Base-by-base conservation (phyloP, 2,888 invertebrate species). In the Lepidochrysops patricia region DNA sequence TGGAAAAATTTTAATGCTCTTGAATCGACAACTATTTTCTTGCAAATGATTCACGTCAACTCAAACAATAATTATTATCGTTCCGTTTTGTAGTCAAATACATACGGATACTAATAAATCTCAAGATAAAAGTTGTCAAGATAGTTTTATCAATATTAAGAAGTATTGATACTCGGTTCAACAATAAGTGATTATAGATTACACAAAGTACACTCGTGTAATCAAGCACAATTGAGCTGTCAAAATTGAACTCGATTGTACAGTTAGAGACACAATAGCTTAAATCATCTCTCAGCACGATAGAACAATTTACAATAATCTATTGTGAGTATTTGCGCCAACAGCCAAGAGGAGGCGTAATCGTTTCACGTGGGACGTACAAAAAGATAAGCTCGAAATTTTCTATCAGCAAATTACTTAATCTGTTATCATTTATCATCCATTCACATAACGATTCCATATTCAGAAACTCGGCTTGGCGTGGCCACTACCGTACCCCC, bases 271-370 rank as follows among this genome's bases (percentile, higher is more conserved):
- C 63, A 71, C 68, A 72, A 72, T 68, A 54, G 64, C 66, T 65
- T 70, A 68, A 72, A 72, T 72, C 70, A 72, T 68, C 66, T 62
- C 61, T 63, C 54, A 50, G 34, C 63, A 66, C 68, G 64, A 67
- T 62, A 65, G 66, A 67, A 72, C 70, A 66, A 70, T 69, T 68
- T 67, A 70, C 68, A 66, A 72, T 68, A 67, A 68, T 63, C 68
- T 66, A 69, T 71, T 69, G 68, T 69, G 64, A 61, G 62, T 64
- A 64, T 66, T 63, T 56, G 63, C 62, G 62, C 15, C 54, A 29
- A 29, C 54, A 12, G 29, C 15, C 32, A 54, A 29, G 19, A 15
- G 54, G 19, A 19, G 54, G 54, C 54, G 54, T 54, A 54, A 54
- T 54, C 7, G 29, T 29, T 54, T 54, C 32, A 32, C 32, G 54